Conservation (phyloP, 2,888 invertebrate genomes). For the Spatulosminthurus flaviceps region DNA sequence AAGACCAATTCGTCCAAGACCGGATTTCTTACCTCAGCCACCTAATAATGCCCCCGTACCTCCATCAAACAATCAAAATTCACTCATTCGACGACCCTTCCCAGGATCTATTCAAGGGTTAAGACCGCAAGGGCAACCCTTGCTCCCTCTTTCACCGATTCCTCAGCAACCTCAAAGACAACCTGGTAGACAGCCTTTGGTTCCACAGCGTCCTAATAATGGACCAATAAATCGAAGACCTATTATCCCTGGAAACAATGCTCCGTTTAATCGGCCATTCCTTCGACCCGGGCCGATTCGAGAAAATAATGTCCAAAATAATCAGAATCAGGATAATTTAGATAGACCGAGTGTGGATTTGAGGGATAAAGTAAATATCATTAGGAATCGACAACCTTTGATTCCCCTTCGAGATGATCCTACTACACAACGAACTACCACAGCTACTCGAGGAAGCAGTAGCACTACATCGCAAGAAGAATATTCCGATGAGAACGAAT, state of each 20-base stretch:
- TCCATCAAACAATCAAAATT: slow-evolving; percentile 20
- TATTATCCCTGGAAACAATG: not conserved
- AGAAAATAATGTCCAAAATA: slow-evolving; percentile 10
- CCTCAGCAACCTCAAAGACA: slow-evolving; percentile 22
- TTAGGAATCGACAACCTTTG: slow-evolving; percentile 12
- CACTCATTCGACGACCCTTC: slow-evolving; percentile 19
- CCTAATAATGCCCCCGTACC: slow-evolving; percentile 19
- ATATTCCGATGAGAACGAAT: slow-evolving; percentile 35
- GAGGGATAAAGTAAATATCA: not conserved
- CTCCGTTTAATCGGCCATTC: not conserved
- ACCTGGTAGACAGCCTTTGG: not conserved
- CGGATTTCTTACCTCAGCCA: slow-evolving; percentile 16
- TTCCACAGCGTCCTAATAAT: not conserved
- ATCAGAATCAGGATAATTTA: slow-evolving; percentile 10
- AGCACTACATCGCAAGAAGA: slow-evolving; percentile 32
- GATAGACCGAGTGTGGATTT: slow-evolving; percentile 18
- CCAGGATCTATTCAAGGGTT: not conserved
- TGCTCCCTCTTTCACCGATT: slow-evolving; percentile 44
- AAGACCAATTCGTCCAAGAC: slow-evolving; percentile 28
- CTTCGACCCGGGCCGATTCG: not conserved
- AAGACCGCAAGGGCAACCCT: not conserved
- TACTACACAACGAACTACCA: not conserved
- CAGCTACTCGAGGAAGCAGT: not conserved
- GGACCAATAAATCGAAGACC: not conserved
- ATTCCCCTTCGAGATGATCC: slow-evolving; percentile 21